Conservation (phyloP, 2,113 vertebrate species). For the Microcebus griseorufus region DNA sequence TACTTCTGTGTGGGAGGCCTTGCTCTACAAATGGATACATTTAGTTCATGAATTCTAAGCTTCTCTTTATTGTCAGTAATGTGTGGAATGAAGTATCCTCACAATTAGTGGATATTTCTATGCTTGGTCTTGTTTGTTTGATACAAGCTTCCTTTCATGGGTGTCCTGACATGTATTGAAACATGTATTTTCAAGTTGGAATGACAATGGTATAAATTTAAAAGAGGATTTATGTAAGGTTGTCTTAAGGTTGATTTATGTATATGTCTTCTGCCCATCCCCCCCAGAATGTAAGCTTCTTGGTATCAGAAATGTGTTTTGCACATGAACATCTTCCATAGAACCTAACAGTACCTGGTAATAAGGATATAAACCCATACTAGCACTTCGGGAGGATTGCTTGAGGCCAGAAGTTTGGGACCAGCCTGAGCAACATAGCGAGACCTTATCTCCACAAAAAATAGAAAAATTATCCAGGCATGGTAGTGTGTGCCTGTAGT, state of each 20-base stretch:
- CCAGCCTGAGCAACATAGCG: too few relatives aligned
- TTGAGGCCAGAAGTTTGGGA: too few relatives aligned
- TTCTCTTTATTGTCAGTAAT: conserved; percentile 21
- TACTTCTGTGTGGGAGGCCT: conserved; percentile 5
- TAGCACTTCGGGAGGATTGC: too few relatives aligned
- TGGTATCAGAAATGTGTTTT: neutral
- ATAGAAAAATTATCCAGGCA: too few relatives aligned
- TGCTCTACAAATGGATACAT: neutral
- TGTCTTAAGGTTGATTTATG: too few relatives aligned
- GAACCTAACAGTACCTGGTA: neutral
- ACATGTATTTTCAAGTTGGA: neutral
- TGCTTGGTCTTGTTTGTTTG: neutral
- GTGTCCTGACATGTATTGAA: neutral
- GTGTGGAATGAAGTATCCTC: conserved; percentile 33
- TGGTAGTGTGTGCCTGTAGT: too few relatives aligned
- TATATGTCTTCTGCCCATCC: neutral
- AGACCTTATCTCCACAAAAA: too few relatives aligned
- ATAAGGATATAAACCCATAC: neutral
- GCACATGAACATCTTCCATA: neutral
- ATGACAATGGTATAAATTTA: neutral
- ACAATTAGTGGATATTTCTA: neutral
- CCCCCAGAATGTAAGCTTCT: neutral
- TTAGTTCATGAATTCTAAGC: conserved; percentile 17
- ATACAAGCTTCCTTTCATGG: neutral
- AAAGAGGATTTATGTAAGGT: neutral